Evolutionary conservation across 2,888 invertebrate genomes (phyloP), one percentile per base, ranked within the genome.

Genomic region (Clusia tigrina): DNA sequence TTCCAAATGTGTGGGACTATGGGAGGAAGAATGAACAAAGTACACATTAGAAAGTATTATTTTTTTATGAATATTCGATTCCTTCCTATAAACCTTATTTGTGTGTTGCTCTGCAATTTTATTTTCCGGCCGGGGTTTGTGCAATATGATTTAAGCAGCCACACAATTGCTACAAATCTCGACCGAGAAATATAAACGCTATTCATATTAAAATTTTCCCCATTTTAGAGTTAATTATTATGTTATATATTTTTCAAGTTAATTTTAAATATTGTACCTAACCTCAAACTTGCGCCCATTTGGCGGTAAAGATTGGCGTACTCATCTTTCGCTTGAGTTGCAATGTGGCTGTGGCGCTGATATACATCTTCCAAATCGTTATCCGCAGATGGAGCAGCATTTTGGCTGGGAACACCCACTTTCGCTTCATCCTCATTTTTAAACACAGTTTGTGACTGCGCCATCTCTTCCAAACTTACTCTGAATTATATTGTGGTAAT

Each of bases 121-220:
- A 73, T 78, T 78, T 73, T 73, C 74, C 74, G 77, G 77, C 78
- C 78, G 77, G 75, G 77, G 76, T 72, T 76, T 73, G 78, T 78
- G 78, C 78, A 78, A 78, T 78, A 66, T 75, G 74, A 69, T 42
- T 42, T 6, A 42, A 6, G n/a, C n/a, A 42, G 51, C 58, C 18
- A 32, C 38, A 54, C 46, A 53, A 54, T n/a, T 24, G 74, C 76
- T 60, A 72, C 71, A 75, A 32, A 70, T 72, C 76, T 76, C 74
- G 70, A 56, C 74, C 76, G 62, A 58, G 63, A 75, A 78, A 76
- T 70, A 69, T 17, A 57, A 63, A 58, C 32, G 9, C 42, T 22
- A 3, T 17, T 17, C 1, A 18, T 12, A 23, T 32, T 5, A 10
- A 37, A 60, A 42, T 52, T 32, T 12, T 32, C 32, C 6, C 12